Conservation (phyloP, 2,888 invertebrate species). For the Xestoiulus laeticollis region DNA sequence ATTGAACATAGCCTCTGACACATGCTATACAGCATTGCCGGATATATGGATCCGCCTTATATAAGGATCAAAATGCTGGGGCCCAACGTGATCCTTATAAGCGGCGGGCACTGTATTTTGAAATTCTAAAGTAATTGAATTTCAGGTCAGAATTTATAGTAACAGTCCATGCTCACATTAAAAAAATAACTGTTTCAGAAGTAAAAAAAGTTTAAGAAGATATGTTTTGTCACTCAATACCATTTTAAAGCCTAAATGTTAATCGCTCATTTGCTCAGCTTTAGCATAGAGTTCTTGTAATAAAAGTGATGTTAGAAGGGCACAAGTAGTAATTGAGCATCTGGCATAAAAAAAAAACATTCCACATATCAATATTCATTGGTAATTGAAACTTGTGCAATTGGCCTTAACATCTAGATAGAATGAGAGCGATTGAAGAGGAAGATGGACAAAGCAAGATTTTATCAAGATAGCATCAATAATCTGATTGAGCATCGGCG, state of each 20-base stretch:
- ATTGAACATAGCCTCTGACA: too few species aligned
- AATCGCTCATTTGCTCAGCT: not conserved
- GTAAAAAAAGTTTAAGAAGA: too few species aligned
- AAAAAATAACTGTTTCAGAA: too few species aligned
- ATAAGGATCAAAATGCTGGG: too few species aligned
- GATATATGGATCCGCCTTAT: too few species aligned
- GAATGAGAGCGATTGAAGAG: not conserved
- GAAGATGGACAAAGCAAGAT: not conserved
- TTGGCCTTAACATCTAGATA: not conserved
- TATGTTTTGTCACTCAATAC: not conserved
- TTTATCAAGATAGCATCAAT: not conserved
- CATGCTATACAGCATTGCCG: too few species aligned
- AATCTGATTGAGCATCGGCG: constrained; percentile 1
- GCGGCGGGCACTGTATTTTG: too few species aligned
- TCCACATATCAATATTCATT: not conserved
- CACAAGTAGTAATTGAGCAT: not conserved
- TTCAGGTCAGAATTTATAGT: too few species aligned
- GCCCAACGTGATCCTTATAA: too few species aligned
- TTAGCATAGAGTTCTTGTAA: not conserved
- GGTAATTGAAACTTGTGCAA: not conserved
- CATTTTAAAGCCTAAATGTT: not conserved
- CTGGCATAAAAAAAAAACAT: not conserved
- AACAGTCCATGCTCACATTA: too few species aligned
- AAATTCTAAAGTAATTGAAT: too few species aligned
- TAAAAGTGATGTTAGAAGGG: not conserved